phyloP scores from a whole-genome alignment of 1,140 invertebrate genomes.

The Sitobion miscanthi region DNA sequence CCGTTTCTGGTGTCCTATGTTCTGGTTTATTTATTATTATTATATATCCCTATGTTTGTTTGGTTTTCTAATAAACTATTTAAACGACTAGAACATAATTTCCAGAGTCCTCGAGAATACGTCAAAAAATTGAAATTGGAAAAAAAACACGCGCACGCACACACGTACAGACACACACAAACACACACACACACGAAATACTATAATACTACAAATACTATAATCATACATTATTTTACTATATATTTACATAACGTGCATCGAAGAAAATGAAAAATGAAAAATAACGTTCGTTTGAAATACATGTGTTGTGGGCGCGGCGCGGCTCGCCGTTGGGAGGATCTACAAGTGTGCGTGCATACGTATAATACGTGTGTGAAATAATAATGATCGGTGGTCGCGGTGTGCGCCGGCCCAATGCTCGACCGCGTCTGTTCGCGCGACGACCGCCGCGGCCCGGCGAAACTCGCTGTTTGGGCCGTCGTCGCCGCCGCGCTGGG shows the following conservation, averaged over 20 bases:
- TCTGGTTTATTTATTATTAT: not conserved
- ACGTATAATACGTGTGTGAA: not conserved
- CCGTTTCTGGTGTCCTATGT: conserved; percentile 14
- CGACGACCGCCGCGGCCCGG: not conserved
- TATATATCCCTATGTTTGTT: not conserved
- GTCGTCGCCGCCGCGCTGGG: not conserved
- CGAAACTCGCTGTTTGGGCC: conserved; percentile 25
- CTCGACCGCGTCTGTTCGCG: conserved; percentile 11
- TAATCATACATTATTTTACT: not conserved
- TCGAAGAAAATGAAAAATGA: not conserved
- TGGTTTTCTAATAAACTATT: conserved; percentile 14
- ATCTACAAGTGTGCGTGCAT: not conserved
- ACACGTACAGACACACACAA: not conserved
- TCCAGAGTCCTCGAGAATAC: not conserved
- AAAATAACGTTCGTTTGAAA: conserved; percentile 11
- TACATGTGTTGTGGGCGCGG: conserved; percentile 48
- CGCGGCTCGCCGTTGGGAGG: conserved; percentile 34
- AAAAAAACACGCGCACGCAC: not conserved
- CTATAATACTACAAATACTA: too few relatives aligned
- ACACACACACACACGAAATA: not conserved
- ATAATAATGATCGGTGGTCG: conserved; percentile 9
- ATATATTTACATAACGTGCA: not conserved
- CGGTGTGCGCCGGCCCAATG: conserved; percentile 45
- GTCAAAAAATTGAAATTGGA: not conserved
- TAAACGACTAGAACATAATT: not conserved